Evolutionary conservation across 1,140 invertebrate species (phyloP).

Genomic region (Saccostrea cuccullata): DNA sequence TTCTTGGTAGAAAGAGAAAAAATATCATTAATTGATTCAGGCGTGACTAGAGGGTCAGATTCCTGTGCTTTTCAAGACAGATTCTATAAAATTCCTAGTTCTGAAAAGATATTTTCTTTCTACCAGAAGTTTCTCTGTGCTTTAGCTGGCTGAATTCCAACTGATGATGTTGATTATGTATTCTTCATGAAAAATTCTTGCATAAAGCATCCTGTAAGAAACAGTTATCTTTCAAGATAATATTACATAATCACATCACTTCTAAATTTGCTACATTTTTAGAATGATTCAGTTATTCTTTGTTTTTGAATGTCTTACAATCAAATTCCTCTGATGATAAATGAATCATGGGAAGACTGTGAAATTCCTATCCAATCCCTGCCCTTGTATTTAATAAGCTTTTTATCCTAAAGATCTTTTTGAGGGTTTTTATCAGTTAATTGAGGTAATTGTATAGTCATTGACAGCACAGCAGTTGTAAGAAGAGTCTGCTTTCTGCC

Average conservation of each 20-base stretch:
- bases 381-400: background rate
- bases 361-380: constrained; percentile 28
- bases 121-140: background rate
- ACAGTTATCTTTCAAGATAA: constrained; percentile 17
- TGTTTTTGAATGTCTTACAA: background rate
- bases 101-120: constrained; percentile 5
- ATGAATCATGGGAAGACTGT: constrained; percentile 4
- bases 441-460: constrained; percentile 16
- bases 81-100: constrained; percentile 16
- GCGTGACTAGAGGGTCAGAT: background rate
- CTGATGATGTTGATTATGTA: constrained; percentile 28
- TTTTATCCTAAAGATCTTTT: constrained; percentile 27
- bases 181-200: constrained; percentile 19
- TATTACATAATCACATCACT: constrained; percentile 21
- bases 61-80: background rate
- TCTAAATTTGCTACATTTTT: constrained; percentile 32
- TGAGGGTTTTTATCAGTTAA: constrained; percentile 20
- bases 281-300: background rate
- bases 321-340: background rate
- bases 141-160: constrained; percentile 2
- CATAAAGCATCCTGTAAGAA: background rate
- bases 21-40: background rate
- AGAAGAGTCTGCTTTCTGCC: background rate
- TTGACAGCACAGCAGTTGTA: constrained; percentile 9
- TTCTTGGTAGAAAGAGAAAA: background rate